Conservation (phyloP, 2,113 vertebrate species). For the Equus przewalskii region DNA sequence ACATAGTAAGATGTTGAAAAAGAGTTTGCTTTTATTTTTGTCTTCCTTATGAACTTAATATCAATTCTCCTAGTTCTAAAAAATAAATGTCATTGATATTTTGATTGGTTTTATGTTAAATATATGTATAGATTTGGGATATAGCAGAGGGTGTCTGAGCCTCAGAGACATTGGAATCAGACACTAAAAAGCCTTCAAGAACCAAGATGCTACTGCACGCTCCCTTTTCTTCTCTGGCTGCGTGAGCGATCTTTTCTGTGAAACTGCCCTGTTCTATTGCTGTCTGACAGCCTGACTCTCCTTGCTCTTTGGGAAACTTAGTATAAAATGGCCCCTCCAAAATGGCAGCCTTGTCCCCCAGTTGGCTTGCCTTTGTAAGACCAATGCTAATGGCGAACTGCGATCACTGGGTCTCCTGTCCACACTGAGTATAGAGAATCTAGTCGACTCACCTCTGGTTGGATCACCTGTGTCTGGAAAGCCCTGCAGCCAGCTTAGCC, state of each 20-base stretch:
- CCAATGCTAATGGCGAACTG: not conserved
- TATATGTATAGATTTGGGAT: not conserved
- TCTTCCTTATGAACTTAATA: not conserved
- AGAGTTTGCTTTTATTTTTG: not conserved
- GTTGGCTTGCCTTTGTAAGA: not conserved
- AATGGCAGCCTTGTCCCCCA: not conserved
- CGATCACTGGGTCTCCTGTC: not conserved
- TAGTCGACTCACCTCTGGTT: not conserved
- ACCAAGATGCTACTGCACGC: not conserved
- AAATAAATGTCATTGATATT: not conserved
- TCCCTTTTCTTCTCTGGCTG: not conserved
- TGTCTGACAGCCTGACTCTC: not conserved
- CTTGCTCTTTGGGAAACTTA: not conserved
- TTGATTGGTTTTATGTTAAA: not conserved
- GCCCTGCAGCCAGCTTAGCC: not conserved
- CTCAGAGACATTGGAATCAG: not conserved
- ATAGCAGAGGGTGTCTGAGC: not conserved
- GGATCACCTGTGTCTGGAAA: not conserved
- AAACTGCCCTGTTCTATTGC: not conserved
- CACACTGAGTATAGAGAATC: not conserved
- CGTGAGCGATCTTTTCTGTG: not conserved
- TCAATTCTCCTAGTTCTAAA: not conserved
- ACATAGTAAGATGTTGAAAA: not conserved
- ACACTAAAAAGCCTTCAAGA: not conserved
- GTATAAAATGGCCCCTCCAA: not conserved